A percentile compares a stretch with the other conserved stretches of the same genome.
phyloP scores from a whole-genome alignment of 2,797 vertebrate species.

The Pipistrellus pygmaeus region DNA sequence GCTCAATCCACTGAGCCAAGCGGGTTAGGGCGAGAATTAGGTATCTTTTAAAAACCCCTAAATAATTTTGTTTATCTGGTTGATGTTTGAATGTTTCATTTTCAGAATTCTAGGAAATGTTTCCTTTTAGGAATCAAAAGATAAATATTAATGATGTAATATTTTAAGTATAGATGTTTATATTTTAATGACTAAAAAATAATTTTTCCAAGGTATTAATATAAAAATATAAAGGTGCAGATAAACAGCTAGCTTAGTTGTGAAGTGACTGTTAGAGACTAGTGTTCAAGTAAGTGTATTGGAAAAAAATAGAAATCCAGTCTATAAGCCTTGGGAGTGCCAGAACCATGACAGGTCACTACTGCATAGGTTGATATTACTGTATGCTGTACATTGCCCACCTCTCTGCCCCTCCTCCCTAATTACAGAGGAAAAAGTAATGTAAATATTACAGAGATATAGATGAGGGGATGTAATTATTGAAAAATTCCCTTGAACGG shows the following conservation, averaged over 20 bases:
- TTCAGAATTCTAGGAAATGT: conserved; percentile 61
- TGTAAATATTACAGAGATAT: neutral
- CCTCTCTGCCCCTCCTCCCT: neutral
- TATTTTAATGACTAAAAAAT: conserved; percentile 14
- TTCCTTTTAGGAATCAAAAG: conserved; percentile 19
- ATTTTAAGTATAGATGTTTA: conserved; percentile 13
- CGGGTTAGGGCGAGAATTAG: neutral
- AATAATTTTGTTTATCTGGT: conserved; percentile 1
- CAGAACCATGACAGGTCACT: neutral
- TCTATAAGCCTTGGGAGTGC: neutral
- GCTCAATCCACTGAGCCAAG: too few species aligned
- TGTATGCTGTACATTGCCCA: neutral
- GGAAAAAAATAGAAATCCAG: neutral
- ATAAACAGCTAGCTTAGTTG: neutral
- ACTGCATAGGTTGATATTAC: neutral
- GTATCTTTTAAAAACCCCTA: conserved; percentile 26
- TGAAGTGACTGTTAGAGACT: conserved; percentile 21
- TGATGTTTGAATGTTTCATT: conserved; percentile 36
- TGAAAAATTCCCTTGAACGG: neutral
- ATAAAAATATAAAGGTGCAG: conserved; percentile 24
- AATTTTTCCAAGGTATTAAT: neutral
- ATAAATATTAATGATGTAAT: conserved; percentile 33
- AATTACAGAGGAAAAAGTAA: neutral
- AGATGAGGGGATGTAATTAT: neutral
- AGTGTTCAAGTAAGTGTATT: neutral